Evolutionary conservation across 1,140 invertebrate genomes (phyloP), one percentile per base, ranked within the genome.

Genomic region (Maniola jurtina): DNA sequence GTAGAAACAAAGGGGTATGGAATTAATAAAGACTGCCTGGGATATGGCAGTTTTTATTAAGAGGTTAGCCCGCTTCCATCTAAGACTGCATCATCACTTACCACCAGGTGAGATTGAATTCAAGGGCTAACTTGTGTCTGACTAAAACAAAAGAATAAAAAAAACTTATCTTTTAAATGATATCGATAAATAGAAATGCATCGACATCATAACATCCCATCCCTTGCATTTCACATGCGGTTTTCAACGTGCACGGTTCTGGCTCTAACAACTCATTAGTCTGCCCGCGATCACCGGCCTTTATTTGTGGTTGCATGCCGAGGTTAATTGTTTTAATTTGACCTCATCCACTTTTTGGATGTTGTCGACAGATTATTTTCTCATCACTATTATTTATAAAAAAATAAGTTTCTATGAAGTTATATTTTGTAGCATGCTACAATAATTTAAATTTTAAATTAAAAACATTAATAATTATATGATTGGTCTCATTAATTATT

Each of bases 221-320:
- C 79, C 50, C 79, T 84, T 78, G 6, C 59, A 54, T 60, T 68
- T 60, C 69, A 72, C 75, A 72, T 84, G 80, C 74, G 82, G 77
- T 85, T 83, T 80, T 73, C 76, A 73, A 72, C 72, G 74, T 67
- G 67, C 77, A 78, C 71, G 60, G 73, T 40, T 62, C 72, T 70
- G 15, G 75, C 66, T 69, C 77, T 85, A 81, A 82, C 80, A 85
- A 85, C 79, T 88, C 86, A 88, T 88, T 88, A 88, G 84, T 72
- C 72, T 61, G 65, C 61, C 52, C 63, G 56, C 64, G 70, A 72
- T 71, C 72, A 70, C 61, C 69, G 72, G 62, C 70, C 73, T 81
- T 79, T 84, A 85, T 84, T 84, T 80, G 67, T 73, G 77, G 77
- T 73, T 58, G 67, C 70, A 66, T 63, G 36, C 60, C n/a, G 36